Percentiles rank a stretch among this genome's conserved stretches.
phyloP scores from a whole-genome alignment of 2,797 vertebrate species.

The Lagodon rhomboides region DNA sequence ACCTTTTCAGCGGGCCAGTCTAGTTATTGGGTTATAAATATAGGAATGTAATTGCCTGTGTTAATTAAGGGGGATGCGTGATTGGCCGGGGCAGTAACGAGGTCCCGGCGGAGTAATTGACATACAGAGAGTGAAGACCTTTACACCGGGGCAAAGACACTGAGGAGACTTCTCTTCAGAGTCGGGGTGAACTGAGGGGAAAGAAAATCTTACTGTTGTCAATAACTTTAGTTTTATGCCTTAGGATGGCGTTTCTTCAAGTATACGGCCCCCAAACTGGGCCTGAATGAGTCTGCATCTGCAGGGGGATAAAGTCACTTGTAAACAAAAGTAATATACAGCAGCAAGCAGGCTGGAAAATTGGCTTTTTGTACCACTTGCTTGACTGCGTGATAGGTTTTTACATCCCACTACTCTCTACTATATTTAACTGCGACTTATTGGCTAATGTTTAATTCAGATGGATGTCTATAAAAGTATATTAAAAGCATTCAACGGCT shows the following conservation, averaged over 20 bases:
- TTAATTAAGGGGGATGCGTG: constrained; percentile 74
- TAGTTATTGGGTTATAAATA: constrained; percentile 77
- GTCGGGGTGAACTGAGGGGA: constrained; percentile 17
- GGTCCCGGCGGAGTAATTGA: constrained; percentile 69
- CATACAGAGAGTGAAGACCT: constrained; percentile 68
- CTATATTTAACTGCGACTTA: neutral
- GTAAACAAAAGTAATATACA: constrained; percentile 61
- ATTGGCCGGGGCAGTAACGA: constrained; percentile 73
- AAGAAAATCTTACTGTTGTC: constrained; percentile 32
- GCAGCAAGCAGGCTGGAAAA: constrained; percentile 39
- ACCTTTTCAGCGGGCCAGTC: constrained; percentile 74
- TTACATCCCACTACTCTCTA: neutral
- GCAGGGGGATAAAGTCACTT: constrained; percentile 35
- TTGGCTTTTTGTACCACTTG: constrained; percentile 22
- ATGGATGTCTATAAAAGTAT: neutral
- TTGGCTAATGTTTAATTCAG: constrained; percentile 1
- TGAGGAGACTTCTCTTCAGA: constrained; percentile 23
- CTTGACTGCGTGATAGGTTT: neutral
- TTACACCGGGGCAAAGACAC: constrained; percentile 38
- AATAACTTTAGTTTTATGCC: constrained; percentile 25
- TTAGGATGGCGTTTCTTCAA: constrained; percentile 31
- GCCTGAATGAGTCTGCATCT: constrained; percentile 26
- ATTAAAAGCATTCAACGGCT: constrained; percentile 1
- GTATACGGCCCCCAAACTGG: constrained; percentile 2
- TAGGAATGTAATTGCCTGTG: constrained; percentile 71